Evolutionary conservation across 2,113 vertebrate species (phyloP), one percentile per base, ranked within the genome.

Genomic region (Pomatostomus ruficeps): DNA sequence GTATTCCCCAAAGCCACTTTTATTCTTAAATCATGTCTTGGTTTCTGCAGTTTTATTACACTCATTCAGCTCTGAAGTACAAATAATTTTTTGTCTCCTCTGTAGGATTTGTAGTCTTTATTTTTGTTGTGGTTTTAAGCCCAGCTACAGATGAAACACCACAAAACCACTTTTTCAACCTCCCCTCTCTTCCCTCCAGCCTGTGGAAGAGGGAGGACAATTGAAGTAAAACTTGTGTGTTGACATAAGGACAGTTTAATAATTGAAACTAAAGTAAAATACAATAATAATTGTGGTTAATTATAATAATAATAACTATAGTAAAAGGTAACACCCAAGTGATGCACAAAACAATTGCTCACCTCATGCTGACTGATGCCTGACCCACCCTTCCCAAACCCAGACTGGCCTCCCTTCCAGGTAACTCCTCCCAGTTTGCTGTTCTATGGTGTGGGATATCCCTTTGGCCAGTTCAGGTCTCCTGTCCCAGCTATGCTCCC

Each of bases 321-420:
- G 19, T 28, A 48, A 19, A 49, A 45, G 4, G 9, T 28, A n/a
- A 63, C n/a, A 40, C n/a, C 8, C 28, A n/a, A 40, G 9, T 28
- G 23, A 55, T 46, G 12, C 10, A 38, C n/a, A 46, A 63, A 38
- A 22, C 14, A 28, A 14, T n/a, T 40, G 18, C 24, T 46, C n/a
- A 33, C 18, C 28, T 19, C 28, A 23, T 0, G 0, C 23, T 15
- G 48, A 33, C 22, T 0, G 0, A 11, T 45, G 22, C 22, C 11
- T 38, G 33, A 63, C 3, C 22, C 9, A 70, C 18, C 48, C 18
- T 54, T 54, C n/a, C 19, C n/a, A 73, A 54, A 23, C 6, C 52
- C 23, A 40, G 25, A 46, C 1, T 35, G 25, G 52, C 5, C 7
- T 13, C 23, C 14, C 23, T 46, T 40, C n/a, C 18, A 23, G 23